Percentiles rank a stretch among this genome's conserved stretches.
phyloP scores from a whole-genome alignment of 2,113 vertebrate genomes.

The Cathartes aura region DNA sequence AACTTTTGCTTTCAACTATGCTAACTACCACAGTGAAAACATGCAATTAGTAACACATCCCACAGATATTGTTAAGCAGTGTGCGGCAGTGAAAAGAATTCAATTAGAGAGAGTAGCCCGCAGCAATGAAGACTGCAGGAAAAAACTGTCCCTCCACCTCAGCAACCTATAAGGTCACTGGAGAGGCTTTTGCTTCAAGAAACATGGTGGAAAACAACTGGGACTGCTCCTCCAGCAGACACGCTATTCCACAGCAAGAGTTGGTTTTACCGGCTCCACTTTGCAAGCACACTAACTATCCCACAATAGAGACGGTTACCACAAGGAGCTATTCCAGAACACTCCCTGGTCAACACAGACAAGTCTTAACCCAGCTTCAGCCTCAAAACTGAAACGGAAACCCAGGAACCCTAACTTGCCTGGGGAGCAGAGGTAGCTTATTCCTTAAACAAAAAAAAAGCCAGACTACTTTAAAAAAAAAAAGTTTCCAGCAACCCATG shows the following conservation, averaged over 20 bases:
- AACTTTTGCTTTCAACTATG: not conserved
- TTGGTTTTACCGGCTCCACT: not conserved
- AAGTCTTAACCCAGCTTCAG: not conserved
- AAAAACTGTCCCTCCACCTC: not conserved
- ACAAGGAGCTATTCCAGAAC: not conserved
- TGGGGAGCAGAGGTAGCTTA: not conserved
- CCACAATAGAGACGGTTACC: not conserved
- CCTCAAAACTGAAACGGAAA: not conserved
- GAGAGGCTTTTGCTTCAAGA: not conserved
- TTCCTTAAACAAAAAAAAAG: not conserved
- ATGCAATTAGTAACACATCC: constrained; percentile 28
- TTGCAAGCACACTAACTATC: not conserved
- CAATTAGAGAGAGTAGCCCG: not conserved
- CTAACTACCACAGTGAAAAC: constrained; percentile 5
- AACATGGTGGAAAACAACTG: not conserved
- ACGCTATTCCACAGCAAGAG: accelerated
- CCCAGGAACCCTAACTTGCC: not conserved
- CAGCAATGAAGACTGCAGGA: not conserved
- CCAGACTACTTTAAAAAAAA: not conserved
- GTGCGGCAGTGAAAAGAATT: not conserved
- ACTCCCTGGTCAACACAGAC: not conserved
- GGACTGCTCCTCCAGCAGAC: not conserved
- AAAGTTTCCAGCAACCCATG: not conserved
- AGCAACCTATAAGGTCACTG: not conserved
- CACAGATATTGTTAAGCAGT: not conserved